Base-by-base conservation (phyloP, 2,797 vertebrate genomes). In the Dermochelys coriacea region DNA sequence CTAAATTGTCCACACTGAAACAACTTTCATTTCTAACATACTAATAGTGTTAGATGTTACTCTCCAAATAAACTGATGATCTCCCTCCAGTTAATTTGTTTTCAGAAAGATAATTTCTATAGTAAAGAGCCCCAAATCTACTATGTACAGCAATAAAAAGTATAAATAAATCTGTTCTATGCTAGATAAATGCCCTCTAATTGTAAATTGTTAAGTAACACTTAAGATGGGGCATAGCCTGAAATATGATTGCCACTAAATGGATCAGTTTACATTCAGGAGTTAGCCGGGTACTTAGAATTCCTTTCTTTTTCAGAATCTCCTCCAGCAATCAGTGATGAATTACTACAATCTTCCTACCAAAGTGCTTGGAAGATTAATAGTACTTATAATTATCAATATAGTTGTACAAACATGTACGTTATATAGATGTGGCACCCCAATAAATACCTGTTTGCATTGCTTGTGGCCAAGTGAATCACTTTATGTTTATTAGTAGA, bases 331-430 rank as follows among this genome's bases (percentile, higher is more conserved):
- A 12, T 49, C 77, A 34, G 3, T 77, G 64, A 59, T 59, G 8
- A 23, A 91, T 88, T 34, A 77, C 94, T 84, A 54, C 82, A 61
- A 68, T 96, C 87, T 94, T 90, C 92, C 79, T 88, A 11, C 74
- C 52, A 77, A 87, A 74, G 80, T 14, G 34, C 94, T 82, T 23
- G 19, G 64, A 86, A 97, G 95, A 96, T 94, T 86, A 82, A 96
- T 95, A 45, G 74, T 61, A 88, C 95, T 97, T 97, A 80, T 94
- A 96, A 97, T 97, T 97, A 97, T 91, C 95, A 94, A 57, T 91
- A 92, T 57, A 82, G 57, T 61, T 97, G 94, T 87, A 50, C 79
- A 96, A 96, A 71, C 91, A 95, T 8, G 27, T 92, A 31, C 12
- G 25, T 85, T 88, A 87, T 37, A 21, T 45, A 85, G 90, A 5